Base-by-base conservation (phyloP, 2,888 invertebrate genomes). In the Melolontha melolontha region DNA sequence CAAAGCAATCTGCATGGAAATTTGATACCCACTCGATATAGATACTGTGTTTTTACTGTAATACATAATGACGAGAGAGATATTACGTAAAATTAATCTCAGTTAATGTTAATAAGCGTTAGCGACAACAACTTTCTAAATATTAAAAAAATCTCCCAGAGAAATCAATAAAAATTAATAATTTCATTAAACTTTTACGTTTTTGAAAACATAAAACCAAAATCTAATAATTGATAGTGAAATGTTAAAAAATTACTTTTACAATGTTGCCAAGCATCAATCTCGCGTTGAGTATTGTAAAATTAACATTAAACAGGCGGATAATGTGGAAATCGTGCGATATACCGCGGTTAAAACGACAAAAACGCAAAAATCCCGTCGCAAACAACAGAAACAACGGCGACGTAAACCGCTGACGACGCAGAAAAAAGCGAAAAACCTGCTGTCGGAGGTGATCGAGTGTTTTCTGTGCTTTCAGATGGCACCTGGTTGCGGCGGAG, bases 401-500 rank as follows among this genome's bases (percentile, higher is more conserved):
- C 11, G n/a, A n/a, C 44, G 47, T 22, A 29, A 44, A 44, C 14
- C 16, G 16, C 44, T 29, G 29, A 16, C 39, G 12, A 34, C 14
- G 29, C 14, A 8, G 64, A 40, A 64, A 39, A 64, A 16, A 42
- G 42, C 12, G 16, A 12, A 44, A 29, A 59, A 12, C 29, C 59
- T 59, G 22, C 59, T 59, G 59, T 44, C 44, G 59, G 59, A 59
- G 59, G 64, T 64, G 34, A 54, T 69, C 51, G 52, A 54, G 41
- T 66, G 39, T 50, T 52, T 49, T 57, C 41, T 65, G 57, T 68
- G 55, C 54, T 82, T 82, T 72, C 81, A 85, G 85, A 85, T 85
- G 85, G 84, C 84, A 82, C 84, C 85, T 79, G 83, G 85, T 70
- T 78, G 78, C 72, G 81, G 83, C 72, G 81, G 83, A 73, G 81